These are phyloP conservation scores for Nomada flava DNA, from an alignment of 2,888 invertebrate species.

Conservation along the genomic window DNA sequence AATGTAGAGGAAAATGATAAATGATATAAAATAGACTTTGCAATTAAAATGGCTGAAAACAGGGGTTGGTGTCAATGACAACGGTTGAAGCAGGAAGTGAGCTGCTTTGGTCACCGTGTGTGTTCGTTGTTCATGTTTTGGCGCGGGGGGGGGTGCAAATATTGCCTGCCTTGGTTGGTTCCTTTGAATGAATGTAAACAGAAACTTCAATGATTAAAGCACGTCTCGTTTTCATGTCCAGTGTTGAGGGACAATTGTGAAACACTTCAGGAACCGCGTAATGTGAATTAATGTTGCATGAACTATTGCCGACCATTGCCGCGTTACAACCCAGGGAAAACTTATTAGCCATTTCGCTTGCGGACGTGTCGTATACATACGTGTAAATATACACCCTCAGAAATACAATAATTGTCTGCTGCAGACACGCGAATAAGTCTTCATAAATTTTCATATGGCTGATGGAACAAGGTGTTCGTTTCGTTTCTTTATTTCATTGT, in stretches of 20 bases:
- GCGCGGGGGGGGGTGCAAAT: neutral
- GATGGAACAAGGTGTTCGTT: no score
- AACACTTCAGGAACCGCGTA: neutral
- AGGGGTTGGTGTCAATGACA: no score
- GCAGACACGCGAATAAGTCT: no score
- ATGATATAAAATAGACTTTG: no score
- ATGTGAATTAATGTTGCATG: slow-evolving; percentile 4
- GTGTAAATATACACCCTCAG: neutral
- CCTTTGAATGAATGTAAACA: slow-evolving; percentile 12
- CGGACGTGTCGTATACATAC: neutral
- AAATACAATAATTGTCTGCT: neutral
- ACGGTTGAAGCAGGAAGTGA: no score
- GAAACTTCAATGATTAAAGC: slow-evolving; percentile 28
- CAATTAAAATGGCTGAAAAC: no score
- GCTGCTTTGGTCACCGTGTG: slow-evolving; percentile 1
- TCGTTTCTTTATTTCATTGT: no score
- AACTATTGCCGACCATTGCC: neutral
- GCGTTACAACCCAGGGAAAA: neutral
- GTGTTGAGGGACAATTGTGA: neutral
- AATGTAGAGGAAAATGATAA: no score
- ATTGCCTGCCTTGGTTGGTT: neutral
- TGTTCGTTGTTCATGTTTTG: neutral
- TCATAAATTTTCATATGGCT: no score
- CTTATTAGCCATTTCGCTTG: neutral
- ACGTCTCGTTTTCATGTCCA: neutral